phyloP scores from a whole-genome alignment of 1,140 invertebrate species.

The Musca vetustissima region DNA sequence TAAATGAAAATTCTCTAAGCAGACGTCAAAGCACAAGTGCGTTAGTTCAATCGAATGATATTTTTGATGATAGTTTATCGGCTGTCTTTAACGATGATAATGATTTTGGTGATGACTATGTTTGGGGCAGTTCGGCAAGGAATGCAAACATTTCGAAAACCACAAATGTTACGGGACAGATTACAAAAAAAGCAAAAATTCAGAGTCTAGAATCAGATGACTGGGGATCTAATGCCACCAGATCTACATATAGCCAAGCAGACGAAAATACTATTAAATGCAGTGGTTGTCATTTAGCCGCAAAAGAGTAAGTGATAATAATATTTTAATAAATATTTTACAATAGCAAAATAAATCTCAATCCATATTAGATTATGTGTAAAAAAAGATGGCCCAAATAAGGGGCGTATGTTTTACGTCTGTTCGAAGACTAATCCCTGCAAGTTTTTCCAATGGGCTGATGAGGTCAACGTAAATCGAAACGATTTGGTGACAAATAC shows the following conservation, averaged over 20 bases:
- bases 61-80: neutral
- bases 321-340: too few relatives aligned
- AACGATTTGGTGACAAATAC: neutral
- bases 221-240: neutral
- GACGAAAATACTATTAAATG: conserved; percentile 33
- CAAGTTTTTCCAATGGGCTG: conserved; percentile 87
- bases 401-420: conserved; percentile 77
- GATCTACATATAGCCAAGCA: neutral
- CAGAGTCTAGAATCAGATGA: neutral
- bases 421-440: conserved; percentile 77
- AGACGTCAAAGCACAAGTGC: neutral
- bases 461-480: conserved; percentile 57
- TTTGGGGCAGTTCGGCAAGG: conserved; percentile 1
- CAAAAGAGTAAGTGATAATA: conserved; percentile 34
- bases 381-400: conserved; percentile 81
- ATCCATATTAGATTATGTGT: conserved; percentile 75
- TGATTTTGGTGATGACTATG: conserved; percentile 8
- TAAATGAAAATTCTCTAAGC: neutral
- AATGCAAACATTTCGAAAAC: neutral
- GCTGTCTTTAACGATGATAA: neutral
- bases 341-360: too few relatives aligned
- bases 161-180: neutral
- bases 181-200: neutral
- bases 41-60: neutral
- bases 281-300: conserved; percentile 44